These are phyloP conservation scores for Nezara viridula DNA, from an alignment of 2,888 invertebrate genomes.

Conservation along the genomic window DNA sequence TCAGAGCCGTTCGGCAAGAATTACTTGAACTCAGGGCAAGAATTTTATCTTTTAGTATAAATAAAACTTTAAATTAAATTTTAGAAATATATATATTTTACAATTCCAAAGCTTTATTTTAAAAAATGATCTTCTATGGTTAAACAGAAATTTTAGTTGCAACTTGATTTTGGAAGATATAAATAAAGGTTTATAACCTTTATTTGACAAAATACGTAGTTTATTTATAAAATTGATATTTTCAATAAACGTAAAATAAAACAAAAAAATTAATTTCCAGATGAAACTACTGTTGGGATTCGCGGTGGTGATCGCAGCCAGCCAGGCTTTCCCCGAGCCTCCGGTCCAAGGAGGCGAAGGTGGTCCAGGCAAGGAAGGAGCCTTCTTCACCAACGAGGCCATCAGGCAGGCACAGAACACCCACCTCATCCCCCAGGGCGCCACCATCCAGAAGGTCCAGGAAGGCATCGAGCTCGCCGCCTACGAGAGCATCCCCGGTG, in stretches of 20 bases:
- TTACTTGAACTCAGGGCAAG: too few species aligned
- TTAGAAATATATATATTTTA: too few species aligned
- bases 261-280: neutral
- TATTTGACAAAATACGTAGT: too few species aligned
- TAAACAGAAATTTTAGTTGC: too few species aligned
- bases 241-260: neutral
- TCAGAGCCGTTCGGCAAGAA: too few species aligned
- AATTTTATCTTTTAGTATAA: too few species aligned
- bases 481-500: constrained; percentile 87
- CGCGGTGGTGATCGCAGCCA: neutral
- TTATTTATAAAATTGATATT: too few species aligned
- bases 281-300: constrained; percentile 52
- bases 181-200: too few species aligned
- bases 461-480: constrained; percentile 89
- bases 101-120: too few species aligned
- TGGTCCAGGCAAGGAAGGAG: constrained; percentile 78
- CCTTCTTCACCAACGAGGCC: constrained; percentile 86
- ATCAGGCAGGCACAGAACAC: constrained; percentile 90
- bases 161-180: too few species aligned
- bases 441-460: constrained; percentile 74
- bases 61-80: too few species aligned
- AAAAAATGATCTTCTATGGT: too few species aligned
- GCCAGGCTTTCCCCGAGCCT: neutral
- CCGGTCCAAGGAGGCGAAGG: neutral
- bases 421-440: constrained; percentile 86